Percentiles rank a stretch among this genome's conserved stretches.
Conservation (phyloP, 2,113 vertebrate species). For the Thunnus thynnus region DNA sequence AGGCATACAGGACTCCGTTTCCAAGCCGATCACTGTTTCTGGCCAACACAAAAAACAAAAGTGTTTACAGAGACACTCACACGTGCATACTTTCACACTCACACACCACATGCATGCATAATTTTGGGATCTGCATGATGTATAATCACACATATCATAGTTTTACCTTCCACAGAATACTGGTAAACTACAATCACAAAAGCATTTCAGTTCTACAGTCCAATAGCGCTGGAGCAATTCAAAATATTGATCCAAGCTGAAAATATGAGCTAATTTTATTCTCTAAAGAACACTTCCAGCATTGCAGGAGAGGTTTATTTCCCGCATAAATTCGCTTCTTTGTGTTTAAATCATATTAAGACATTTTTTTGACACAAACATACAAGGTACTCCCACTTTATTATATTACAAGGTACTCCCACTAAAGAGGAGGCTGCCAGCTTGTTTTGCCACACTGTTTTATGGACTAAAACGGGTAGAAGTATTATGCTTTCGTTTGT, state of each 20-base stretch:
- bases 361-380: not conserved
- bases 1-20: conserved; percentile 96
- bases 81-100: not conserved
- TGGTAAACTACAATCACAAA: conserved; percentile 4
- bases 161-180: not conserved
- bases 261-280: not conserved
- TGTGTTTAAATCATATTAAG: not conserved
- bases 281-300: not conserved
- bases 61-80: conserved; percentile 19
- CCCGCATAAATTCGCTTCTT: not conserved
- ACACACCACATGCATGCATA: not conserved
- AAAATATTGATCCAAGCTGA: not conserved
- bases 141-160: conserved; percentile 2
- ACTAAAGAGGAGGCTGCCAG: not conserved
- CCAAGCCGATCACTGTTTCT: conserved; percentile 94
- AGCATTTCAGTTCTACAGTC: not conserved
- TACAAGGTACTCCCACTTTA: not conserved
- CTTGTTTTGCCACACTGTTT: conserved; percentile 24
- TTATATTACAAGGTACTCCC: not conserved
- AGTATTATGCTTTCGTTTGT: conserved; percentile 19
- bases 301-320: not conserved
- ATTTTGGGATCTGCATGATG: conserved; percentile 4
- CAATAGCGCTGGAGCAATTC: not conserved
- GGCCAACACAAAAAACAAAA: conserved; percentile 47
- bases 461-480: conserved; percentile 16